Evolutionary conservation across 2,888 invertebrate species (phyloP).

Genomic region (Dynastes hyllus): DNA sequence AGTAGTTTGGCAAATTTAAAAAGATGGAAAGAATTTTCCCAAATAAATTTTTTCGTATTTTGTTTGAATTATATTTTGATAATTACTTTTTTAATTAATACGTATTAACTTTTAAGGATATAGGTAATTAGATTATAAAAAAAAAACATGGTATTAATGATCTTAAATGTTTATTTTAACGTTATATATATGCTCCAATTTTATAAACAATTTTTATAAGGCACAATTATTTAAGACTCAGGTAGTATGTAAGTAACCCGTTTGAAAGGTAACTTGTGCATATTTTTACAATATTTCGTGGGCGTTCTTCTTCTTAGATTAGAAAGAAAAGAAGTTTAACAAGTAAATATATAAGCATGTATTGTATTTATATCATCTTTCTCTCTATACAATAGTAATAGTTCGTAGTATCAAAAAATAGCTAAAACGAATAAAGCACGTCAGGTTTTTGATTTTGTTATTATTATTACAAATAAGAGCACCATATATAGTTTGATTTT

Average conservation of each 20-base stretch:
- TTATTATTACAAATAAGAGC: conserved; percentile 31
- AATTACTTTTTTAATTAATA: too few species aligned
- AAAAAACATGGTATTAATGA: conserved; percentile 52
- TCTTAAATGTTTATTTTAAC: conserved; percentile 59
- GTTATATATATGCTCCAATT: conserved; percentile 59
- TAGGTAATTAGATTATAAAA: neutral
- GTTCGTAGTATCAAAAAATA: conserved; percentile 42
- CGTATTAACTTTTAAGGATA: too few species aligned
- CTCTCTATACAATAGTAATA: conserved; percentile 36
- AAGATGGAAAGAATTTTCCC: too few species aligned
- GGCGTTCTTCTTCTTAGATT: conserved; percentile 21
- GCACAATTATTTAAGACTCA: conserved; percentile 64
- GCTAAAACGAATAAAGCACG: conserved; percentile 43
- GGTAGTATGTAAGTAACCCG: conserved; percentile 61
- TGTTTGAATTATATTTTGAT: too few species aligned
- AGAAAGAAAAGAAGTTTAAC: conserved; percentile 32
- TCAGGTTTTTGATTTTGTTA: conserved; percentile 27
- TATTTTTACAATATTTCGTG: conserved; percentile 52
- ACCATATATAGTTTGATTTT: conserved; percentile 33
- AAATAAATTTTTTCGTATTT: too few species aligned
- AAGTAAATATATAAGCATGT: conserved; percentile 44
- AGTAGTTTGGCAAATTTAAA: too few species aligned
- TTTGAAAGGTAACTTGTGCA: conserved; percentile 63
- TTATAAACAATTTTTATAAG: conserved; percentile 62
- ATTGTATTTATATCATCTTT: conserved; percentile 32